Conservation (phyloP, 2,797 vertebrate genomes). For the Sebastes hubbsi region DNA sequence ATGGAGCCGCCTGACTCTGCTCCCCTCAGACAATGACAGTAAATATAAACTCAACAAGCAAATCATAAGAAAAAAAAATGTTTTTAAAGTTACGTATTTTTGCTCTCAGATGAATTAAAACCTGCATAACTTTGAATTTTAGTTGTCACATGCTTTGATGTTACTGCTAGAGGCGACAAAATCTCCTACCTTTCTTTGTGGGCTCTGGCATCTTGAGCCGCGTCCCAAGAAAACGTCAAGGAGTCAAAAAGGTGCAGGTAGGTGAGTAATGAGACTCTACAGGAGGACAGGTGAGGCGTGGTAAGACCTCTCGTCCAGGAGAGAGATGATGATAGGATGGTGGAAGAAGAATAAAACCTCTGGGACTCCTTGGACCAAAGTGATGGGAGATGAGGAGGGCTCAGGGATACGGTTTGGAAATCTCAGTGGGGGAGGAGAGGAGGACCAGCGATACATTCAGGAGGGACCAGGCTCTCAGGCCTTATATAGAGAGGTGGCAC, state of each 20-base stretch:
- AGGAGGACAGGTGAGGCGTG: constrained; percentile 17
- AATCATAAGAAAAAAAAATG: neutral
- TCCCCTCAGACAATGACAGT: constrained; percentile 1
- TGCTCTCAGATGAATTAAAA: neutral
- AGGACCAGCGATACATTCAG: constrained; percentile 86
- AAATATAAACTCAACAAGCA: neutral
- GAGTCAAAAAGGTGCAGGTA: constrained; percentile 48
- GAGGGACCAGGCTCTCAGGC: constrained; percentile 80
- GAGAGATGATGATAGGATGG: constrained; percentile 39
- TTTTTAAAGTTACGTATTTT: neutral
- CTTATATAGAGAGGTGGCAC: constrained; percentile 90
- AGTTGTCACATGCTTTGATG: constrained; percentile 7
- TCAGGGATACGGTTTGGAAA: constrained; percentile 57
- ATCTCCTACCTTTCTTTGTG: constrained; percentile 90
- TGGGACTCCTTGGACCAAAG: constrained; percentile 58
- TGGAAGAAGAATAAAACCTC: constrained; percentile 44
- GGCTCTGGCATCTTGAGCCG: constrained; percentile 96
- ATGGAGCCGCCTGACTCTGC: constrained; percentile 35
- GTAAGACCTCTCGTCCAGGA: constrained; percentile 56
- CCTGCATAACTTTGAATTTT: neutral
- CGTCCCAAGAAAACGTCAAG: constrained; percentile 72
- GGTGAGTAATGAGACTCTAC: constrained; percentile 28
- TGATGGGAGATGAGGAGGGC: constrained; percentile 72
- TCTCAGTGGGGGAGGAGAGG: constrained; percentile 81
- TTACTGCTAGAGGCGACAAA: neutral